phyloP scores from a whole-genome alignment of 2,888 invertebrate genomes.

The Platerodrilus igneus region DNA sequence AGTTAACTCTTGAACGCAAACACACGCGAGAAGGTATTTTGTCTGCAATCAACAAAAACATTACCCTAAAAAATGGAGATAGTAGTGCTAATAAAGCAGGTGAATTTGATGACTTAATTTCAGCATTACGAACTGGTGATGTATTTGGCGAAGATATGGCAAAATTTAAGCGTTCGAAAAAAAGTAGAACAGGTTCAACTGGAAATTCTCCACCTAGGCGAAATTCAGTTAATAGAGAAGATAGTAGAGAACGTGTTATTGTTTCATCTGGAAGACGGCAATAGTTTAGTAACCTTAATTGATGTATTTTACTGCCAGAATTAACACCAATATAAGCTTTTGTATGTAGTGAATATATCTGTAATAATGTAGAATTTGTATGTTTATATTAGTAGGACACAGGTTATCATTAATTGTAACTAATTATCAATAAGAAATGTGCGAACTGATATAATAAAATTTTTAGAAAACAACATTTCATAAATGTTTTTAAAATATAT shows the following conservation, averaged over 20 bases:
- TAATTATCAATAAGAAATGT: no score
- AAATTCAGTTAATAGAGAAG: conserved; percentile 61
- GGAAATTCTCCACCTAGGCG: conserved; percentile 60
- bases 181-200: conserved; percentile 56
- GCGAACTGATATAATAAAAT: conserved; percentile 43
- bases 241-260: conserved; percentile 62
- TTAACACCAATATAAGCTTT: conserved; percentile 32
- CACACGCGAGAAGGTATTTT: conserved; percentile 73
- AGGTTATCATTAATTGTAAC: no score
- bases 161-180: conserved; percentile 78
- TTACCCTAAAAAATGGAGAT: conserved; percentile 61
- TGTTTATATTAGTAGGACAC: conserved; percentile 43
- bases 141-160: conserved; percentile 95
- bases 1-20: conserved; percentile 82
- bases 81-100: conserved; percentile 70
- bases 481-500: conserved; percentile 45
- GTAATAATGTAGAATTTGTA: conserved; percentile 30
- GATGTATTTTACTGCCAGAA: no score
- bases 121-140: conserved; percentile 88
- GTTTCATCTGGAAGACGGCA: conserved; percentile 44
- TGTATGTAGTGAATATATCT: conserved; percentile 16
- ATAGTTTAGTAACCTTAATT: no score
- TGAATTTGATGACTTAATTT: conserved; percentile 94
- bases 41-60: conserved; percentile 68
- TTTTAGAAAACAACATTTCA: conserved; percentile 26